phyloP scores from a whole-genome alignment of 2,797 vertebrate genomes.

The Aythya fuligula region DNA sequence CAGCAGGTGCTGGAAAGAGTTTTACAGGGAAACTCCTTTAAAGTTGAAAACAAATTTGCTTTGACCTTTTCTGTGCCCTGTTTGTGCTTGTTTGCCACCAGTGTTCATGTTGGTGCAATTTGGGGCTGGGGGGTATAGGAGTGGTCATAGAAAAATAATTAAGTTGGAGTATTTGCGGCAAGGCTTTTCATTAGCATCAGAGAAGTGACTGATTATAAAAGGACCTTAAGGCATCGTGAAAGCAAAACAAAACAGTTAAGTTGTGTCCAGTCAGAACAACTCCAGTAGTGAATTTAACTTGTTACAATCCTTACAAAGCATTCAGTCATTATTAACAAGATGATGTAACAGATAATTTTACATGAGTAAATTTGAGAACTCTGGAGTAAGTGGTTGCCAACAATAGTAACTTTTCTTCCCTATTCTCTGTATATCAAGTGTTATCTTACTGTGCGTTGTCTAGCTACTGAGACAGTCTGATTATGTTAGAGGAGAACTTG shows the following conservation, averaged over 20 bases:
- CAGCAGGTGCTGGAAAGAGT: not conserved
- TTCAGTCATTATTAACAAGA: conserved; percentile 49
- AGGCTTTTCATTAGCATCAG: conserved; percentile 59
- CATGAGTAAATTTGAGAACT: conserved; percentile 42
- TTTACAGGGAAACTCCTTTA: not conserved
- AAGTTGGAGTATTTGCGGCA: conserved; percentile 19
- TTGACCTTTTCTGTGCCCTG: conserved; percentile 52
- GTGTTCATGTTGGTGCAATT: conserved; percentile 37
- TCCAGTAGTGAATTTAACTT: conserved; percentile 19
- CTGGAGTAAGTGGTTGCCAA: not conserved
- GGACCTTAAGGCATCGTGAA: conserved; percentile 43
- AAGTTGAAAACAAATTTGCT: conserved; percentile 32
- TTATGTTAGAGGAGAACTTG: not conserved
- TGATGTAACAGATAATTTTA: conserved; percentile 50
- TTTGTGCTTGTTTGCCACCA: conserved; percentile 50
- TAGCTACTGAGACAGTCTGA: not conserved
- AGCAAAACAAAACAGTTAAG: conserved; percentile 58
- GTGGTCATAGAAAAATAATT: conserved; percentile 47
- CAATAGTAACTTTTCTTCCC: not conserved
- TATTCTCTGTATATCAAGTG: not conserved
- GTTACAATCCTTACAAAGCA: not conserved
- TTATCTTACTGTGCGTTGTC: not conserved
- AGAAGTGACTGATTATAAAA: conserved; percentile 23
- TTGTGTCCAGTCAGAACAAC: conserved; percentile 62
- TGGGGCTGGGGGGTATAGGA: conserved; percentile 60